phyloP scores from a whole-genome alignment of 2,113 vertebrate species.

The Thermophis baileyi region DNA sequence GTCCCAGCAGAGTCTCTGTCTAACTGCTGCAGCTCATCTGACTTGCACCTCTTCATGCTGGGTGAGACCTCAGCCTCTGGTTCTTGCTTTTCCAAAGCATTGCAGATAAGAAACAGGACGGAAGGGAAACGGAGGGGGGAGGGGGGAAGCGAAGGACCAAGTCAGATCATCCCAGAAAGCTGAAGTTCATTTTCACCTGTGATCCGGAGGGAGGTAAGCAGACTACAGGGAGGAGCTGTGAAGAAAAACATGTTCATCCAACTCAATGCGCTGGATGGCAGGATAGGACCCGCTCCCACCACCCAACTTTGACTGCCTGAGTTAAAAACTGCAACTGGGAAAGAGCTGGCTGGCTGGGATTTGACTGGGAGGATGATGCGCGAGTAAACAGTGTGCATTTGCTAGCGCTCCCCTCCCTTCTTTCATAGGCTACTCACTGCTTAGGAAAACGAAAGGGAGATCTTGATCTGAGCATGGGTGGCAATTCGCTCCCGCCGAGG shows the following conservation, averaged over 20 bases:
- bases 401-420: neutral
- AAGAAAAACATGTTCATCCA: conserved; percentile 40
- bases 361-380: neutral
- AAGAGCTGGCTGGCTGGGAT: neutral
- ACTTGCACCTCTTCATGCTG: conserved; percentile 78
- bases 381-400: neutral
- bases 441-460: neutral
- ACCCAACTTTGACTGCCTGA: conserved; percentile 37
- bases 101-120: neutral
- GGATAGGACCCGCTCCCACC: neutral
- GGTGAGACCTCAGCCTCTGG: conserved; percentile 40
- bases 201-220: conserved; percentile 18
- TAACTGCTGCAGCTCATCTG: conserved; percentile 74
- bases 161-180: conserved; percentile 24
- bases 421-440: conserved; percentile 30
- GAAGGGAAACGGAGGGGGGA: neutral
- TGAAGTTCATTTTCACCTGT: conserved; percentile 50
- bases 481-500: conserved; percentile 27
- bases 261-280: conserved; percentile 26
- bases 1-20: conserved; percentile 68
- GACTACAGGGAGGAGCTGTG: conserved; percentile 14
- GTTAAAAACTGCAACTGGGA: neutral
- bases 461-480: neutral
- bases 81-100: conserved; percentile 24
- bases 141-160: conserved; percentile 4